Evolutionary conservation across 2,888 invertebrate genomes (phyloP).

Genomic region (Synanthedon formicaeformis): DNA sequence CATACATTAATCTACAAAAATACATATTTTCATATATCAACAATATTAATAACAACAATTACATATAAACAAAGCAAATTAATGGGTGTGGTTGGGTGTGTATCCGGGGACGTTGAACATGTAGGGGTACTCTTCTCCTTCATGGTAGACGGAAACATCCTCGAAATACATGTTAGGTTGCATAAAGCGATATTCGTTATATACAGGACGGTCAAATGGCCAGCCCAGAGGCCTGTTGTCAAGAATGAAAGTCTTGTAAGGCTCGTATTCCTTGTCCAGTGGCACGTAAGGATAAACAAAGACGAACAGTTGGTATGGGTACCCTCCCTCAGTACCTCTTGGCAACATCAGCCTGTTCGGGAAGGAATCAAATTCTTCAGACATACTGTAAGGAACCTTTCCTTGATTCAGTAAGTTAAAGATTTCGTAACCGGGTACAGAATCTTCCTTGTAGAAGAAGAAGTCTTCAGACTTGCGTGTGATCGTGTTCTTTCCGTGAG

Average conservation of each 20-base stretch:
- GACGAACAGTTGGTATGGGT: conserved; percentile 64
- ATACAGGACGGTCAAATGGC: conserved; percentile 48
- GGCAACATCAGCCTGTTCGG: conserved; percentile 71
- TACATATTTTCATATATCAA: background rate
- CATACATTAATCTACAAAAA: background rate
- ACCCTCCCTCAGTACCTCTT: conserved; percentile 67
- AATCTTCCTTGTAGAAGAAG: conserved; percentile 65
- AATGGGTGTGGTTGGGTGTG: background rate
- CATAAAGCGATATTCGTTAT: conserved; percentile 23
- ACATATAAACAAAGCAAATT: background rate
- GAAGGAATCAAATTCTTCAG: conserved; percentile 62
- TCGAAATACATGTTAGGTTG: conserved; percentile 20
- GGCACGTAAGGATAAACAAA: conserved; percentile 50
- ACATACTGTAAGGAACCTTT: conserved; percentile 20
- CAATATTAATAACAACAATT: background rate
- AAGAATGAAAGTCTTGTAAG: conserved; percentile 17
- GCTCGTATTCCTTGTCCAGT: conserved; percentile 31
- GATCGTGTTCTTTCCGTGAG: conserved; percentile 67
- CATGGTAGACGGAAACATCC: conserved; percentile 30
- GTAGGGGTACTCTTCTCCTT: background rate
- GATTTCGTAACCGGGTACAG: conserved; percentile 64
- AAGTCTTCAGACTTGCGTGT: conserved; percentile 69
- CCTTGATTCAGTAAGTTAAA: conserved; percentile 54
- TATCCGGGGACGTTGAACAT: background rate
- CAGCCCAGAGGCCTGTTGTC: conserved; percentile 48